phyloP scores from a whole-genome alignment of 2,888 invertebrate genomes.

The Tipula unca region DNA sequence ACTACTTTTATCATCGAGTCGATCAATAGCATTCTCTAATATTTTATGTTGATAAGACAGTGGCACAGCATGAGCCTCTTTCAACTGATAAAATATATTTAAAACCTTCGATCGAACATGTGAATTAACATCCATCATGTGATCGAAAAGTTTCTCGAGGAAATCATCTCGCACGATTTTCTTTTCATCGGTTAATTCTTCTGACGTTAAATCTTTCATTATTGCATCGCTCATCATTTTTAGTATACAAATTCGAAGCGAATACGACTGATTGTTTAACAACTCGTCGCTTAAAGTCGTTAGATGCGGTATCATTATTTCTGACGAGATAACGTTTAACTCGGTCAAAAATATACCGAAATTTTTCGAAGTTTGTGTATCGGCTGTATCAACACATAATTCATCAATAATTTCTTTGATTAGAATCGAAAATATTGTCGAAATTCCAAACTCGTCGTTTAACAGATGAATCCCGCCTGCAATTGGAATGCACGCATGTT shows the following conservation, averaged over 20 bases:
- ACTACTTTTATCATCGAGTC: constrained; percentile 75
- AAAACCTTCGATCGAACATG: constrained; percentile 78
- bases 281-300: constrained; percentile 38
- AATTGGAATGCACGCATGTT: constrained; percentile 34
- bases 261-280: constrained; percentile 38
- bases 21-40: constrained; percentile 55
- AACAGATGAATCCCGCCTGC: constrained; percentile 37
- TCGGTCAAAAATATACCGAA: constrained; percentile 40
- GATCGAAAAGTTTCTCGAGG: constrained; percentile 68
- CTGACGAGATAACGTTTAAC: constrained; percentile 34
- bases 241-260: constrained; percentile 70
- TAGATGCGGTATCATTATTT: constrained; percentile 39
- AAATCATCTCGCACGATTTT: constrained; percentile 67
- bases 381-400: constrained; percentile 34
- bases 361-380: constrained; percentile 35
- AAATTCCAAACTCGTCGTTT: constrained; percentile 38
- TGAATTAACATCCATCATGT: constrained; percentile 75
- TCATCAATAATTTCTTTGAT: constrained; percentile 38
- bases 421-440: constrained; percentile 36
- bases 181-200: constrained; percentile 58
- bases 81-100: constrained; percentile 73
- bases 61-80: constrained; percentile 71
- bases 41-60: constrained; percentile 58
- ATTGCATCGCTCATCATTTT: constrained; percentile 76
- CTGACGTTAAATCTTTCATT: constrained; percentile 59